Evolutionary conservation across 2,888 invertebrate genomes (phyloP), one percentile per base, ranked within the genome.

Genomic region (Cremastinae sp.): DNA sequence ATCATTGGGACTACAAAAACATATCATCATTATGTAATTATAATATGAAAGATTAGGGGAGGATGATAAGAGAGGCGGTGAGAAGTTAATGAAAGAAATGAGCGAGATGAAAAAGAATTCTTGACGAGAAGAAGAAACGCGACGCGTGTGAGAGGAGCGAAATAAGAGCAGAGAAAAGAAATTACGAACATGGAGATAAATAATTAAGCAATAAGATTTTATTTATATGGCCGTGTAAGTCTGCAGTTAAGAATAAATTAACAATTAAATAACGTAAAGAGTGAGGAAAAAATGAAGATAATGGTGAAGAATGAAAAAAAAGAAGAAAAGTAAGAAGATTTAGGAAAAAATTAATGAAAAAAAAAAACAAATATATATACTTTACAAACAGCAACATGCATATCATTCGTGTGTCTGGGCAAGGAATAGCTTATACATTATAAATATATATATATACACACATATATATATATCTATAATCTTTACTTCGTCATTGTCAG

Each of bases 1-100:
- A 89, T 89, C 89, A 89, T 89, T 88, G 89, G 89, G 89, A 89
- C 89, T 89, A 89, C 89, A 89, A 89, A 87, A 89, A 89, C 89
- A 89, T 89, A 89, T 89, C 89, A 89, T 88, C 88, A 83, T 88
- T 77, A 81, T 81, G 80, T 82, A 81, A 82, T 80, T 82, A 80
- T 79, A 75, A 70, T 79, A 80, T 79, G 75, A 75, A 75, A 78
- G 64, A 65, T 69, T 69, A 51, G 73, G 41, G 37, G n/a, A 43
- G 22, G 16, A 12, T 49, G 64, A 39, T 41, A 16, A 28, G 22
- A 20, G 66, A 28, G 45, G 39, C 4, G 22, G 18, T 35, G 35
- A 35, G n/a, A 47, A 28, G 22, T 18, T 58, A 14, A 41, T 51
- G 22, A 20, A 22, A 10, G 41, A 45, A 43, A 10, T 18, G 16